These are phyloP conservation scores for Colletes collaris DNA, from an alignment of 2,888 invertebrate genomes.

Conservation along the genomic window DNA sequence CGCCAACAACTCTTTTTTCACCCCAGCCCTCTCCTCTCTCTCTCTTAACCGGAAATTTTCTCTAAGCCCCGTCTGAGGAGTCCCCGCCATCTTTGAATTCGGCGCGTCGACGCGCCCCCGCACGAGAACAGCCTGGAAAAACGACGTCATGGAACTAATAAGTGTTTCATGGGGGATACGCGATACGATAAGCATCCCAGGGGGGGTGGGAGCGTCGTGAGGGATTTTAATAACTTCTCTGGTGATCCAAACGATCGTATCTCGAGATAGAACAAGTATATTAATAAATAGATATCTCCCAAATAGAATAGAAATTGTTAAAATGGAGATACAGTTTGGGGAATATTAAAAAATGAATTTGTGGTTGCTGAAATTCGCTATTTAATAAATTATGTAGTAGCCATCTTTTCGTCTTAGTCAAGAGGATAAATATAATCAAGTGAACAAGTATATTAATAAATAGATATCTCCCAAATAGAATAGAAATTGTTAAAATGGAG, in stretches of 20 bases:
- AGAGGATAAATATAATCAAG: no score
- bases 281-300: not conserved
- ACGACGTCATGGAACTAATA: conserved; percentile 25
- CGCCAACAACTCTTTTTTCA: conserved; percentile 50
- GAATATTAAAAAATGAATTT: no score
- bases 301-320: no score
- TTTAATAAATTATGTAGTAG: no score
- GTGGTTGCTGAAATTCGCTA: no score
- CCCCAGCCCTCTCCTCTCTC: conserved; percentile 1
- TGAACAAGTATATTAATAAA: not conserved
- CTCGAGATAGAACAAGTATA: not conserved
- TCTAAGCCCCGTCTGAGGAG: conserved; percentile 62
- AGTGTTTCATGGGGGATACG: conserved; percentile 3
- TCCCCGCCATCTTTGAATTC: conserved; percentile 53
- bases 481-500: no score
- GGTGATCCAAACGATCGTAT: not conserved
- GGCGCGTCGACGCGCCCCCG: conserved; percentile 22
- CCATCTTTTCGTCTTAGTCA: no score
- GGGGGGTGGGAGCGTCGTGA: conserved; percentile 12
- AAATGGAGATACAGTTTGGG: no score
- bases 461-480: no score
- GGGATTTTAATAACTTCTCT: not conserved
- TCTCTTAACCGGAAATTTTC: conserved; percentile 43
- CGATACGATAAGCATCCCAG: conserved; percentile 20
- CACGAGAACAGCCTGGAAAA: conserved; percentile 16